Evolutionary conservation across 2,888 invertebrate genomes (phyloP).

Genomic region (Mantis religiosa): DNA sequence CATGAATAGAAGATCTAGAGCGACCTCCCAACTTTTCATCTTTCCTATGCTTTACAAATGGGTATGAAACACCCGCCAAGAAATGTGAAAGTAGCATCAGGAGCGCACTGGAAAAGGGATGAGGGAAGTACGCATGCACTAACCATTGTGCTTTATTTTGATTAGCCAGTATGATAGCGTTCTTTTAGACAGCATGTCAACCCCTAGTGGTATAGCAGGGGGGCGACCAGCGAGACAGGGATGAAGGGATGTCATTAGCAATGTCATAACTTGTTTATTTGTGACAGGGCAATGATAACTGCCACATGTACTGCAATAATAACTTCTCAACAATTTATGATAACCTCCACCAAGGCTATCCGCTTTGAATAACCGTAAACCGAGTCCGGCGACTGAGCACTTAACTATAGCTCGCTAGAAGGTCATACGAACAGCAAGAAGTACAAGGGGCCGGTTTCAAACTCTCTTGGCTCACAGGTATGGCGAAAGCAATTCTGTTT

Average conservation of each 20-base stretch:
- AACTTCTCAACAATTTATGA: not conserved
- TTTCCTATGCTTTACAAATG: no score
- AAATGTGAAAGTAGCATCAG: no score
- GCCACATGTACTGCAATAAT: not conserved
- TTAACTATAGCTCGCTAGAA: not conserved
- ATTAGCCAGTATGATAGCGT: conserved; percentile 30
- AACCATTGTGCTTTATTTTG: conserved; percentile 30
- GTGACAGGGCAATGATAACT: conserved; percentile 38
- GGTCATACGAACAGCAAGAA: not conserved
- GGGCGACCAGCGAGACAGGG: not conserved
- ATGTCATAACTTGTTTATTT: conserved; percentile 39
- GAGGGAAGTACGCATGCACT: not conserved
- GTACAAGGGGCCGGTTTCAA: not conserved
- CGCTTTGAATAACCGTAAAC: not conserved
- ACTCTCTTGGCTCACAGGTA: no score
- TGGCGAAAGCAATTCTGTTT: no score
- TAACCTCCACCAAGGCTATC: not conserved
- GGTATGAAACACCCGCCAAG: no score
- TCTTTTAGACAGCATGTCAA: conserved; percentile 21
- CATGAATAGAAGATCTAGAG: no score
- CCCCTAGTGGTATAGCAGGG: conserved; percentile 6
- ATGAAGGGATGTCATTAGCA: conserved; percentile 25
- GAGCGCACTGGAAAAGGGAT: not conserved
- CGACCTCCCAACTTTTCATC: no score
- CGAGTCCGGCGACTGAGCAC: not conserved